phyloP scores from a whole-genome alignment of 1,140 invertebrate genomes.

The Zeugodacus cucurbitae region DNA sequence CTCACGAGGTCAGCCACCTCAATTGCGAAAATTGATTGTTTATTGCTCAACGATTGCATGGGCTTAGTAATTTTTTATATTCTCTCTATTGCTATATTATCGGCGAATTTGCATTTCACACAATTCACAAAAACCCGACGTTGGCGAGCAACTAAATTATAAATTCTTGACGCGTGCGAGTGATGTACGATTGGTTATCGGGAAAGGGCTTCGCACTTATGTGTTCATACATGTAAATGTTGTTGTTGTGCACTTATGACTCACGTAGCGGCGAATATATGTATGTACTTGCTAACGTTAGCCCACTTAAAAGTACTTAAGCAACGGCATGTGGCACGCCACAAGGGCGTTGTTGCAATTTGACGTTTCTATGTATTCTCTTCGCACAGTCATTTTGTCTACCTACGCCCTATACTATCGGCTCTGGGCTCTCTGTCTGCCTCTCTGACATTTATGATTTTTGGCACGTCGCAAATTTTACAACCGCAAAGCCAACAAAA shows the following conservation, averaged over 20 bases:
- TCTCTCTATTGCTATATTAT: background rate
- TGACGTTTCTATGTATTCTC: background rate
- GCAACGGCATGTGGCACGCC: background rate
- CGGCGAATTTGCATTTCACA: conserved; percentile 5
- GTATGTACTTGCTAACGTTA: background rate
- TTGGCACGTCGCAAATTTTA: conserved; percentile 11
- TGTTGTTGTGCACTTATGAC: background rate
- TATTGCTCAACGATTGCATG: conserved; percentile 13
- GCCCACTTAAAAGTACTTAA: background rate
- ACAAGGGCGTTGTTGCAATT: background rate
- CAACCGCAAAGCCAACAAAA: background rate
- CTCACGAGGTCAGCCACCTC: conserved; percentile 8
- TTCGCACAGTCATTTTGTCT: background rate
- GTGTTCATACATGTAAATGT: no score
- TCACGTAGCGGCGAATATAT: background rate
- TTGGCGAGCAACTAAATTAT: background rate
- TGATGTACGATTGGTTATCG: background rate
- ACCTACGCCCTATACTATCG: background rate
- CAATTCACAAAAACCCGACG: background rate
- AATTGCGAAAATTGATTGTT: conserved; percentile 34
- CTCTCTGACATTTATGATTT: background rate
- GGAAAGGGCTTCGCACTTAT: background rate
- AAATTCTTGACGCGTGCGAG: background rate
- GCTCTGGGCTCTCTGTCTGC: background rate
- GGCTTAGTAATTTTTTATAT: background rate